Conservation (phyloP, 2,113 vertebrate genomes). For the Polypterus senegalus region DNA sequence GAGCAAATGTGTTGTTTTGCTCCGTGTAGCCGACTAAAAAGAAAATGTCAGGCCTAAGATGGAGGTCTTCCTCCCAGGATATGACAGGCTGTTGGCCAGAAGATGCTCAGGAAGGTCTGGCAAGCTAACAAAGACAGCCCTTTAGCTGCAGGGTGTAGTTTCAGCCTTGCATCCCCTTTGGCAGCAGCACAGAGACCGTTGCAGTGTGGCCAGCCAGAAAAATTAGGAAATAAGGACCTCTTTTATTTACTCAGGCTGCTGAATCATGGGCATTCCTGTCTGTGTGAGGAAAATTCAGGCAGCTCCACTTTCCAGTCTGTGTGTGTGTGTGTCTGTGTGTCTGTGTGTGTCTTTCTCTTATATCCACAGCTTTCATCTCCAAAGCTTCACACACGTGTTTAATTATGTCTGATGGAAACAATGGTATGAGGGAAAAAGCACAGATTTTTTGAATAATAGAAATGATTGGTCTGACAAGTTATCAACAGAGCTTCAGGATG, state of each 20-base stretch:
- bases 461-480: no score
- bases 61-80: slow-evolving; percentile 90
- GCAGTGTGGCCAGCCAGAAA: slow-evolving; percentile 80
- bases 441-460: not conserved
- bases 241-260: slow-evolving; percentile 99
- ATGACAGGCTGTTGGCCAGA: slow-evolving; percentile 73
- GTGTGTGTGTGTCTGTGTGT: not conserved
- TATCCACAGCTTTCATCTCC: slow-evolving; percentile 72
- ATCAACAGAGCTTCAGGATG: no score
- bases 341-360: slow-evolving; percentile 54
- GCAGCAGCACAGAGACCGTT: slow-evolving; percentile 85
- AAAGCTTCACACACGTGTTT: slow-evolving; percentile 95
- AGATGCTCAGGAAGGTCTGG: slow-evolving; percentile 95
- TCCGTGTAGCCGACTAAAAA: slow-evolving; percentile 39
- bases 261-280: slow-evolving; percentile 94
- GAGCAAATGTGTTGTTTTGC: slow-evolving; percentile 60
- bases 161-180: slow-evolving; percentile 94
- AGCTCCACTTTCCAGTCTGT: slow-evolving; percentile 54
- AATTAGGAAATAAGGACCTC: slow-evolving; percentile 92
- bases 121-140: slow-evolving; percentile 96
- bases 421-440: slow-evolving; percentile 23
- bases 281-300: slow-evolving; percentile 82
- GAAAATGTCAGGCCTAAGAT: slow-evolving; percentile 64
- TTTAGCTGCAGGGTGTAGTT: slow-evolving; percentile 97
- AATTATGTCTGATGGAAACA: slow-evolving; percentile 70